Conservation (phyloP, 2,888 invertebrate genomes). For the Ornithoptera priamus region DNA sequence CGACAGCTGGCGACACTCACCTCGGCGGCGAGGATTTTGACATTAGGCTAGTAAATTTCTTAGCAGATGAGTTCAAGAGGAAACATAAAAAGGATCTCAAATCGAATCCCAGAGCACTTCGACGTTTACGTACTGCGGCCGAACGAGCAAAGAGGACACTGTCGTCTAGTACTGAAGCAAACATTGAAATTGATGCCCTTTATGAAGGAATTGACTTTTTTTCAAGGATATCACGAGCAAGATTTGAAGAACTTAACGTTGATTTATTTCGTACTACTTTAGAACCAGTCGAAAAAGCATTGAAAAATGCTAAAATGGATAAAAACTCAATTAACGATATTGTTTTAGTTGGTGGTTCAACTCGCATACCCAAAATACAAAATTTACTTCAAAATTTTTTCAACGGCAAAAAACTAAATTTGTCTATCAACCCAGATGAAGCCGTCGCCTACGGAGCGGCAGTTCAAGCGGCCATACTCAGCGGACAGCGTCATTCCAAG, state of each 20-base stretch:
- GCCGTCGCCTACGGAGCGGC: slow-evolving; percentile 90
- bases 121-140: slow-evolving; percentile 86
- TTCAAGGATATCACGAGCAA: slow-evolving; percentile 84
- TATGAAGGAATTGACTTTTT: slow-evolving; percentile 85
- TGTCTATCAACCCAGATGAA: slow-evolving; percentile 89
- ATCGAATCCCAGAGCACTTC: slow-evolving; percentile 82
- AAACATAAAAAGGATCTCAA: slow-evolving; percentile 85
- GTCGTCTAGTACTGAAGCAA: slow-evolving; percentile 87
- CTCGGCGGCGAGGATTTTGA: slow-evolving; percentile 88
- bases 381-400: slow-evolving; percentile 86
- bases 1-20: slow-evolving; percentile 92
- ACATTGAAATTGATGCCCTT: slow-evolving; percentile 86
- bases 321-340: slow-evolving; percentile 87
- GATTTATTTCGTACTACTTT: slow-evolving; percentile 86
- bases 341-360: slow-evolving; percentile 90
- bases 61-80: slow-evolving; percentile 85
- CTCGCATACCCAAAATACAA: slow-evolving; percentile 89
- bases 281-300: slow-evolving; percentile 87
- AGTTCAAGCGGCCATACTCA: slow-evolving; percentile 85
- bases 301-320: slow-evolving; percentile 88
- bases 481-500: slow-evolving; percentile 85
- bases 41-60: slow-evolving; percentile 82
- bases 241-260: slow-evolving; percentile 87
- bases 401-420: slow-evolving; percentile 84
- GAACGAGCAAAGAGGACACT: slow-evolving; percentile 88